Base-by-base conservation (phyloP, 2,113 vertebrate genomes). In the Callocephalon fimbriatum region DNA sequence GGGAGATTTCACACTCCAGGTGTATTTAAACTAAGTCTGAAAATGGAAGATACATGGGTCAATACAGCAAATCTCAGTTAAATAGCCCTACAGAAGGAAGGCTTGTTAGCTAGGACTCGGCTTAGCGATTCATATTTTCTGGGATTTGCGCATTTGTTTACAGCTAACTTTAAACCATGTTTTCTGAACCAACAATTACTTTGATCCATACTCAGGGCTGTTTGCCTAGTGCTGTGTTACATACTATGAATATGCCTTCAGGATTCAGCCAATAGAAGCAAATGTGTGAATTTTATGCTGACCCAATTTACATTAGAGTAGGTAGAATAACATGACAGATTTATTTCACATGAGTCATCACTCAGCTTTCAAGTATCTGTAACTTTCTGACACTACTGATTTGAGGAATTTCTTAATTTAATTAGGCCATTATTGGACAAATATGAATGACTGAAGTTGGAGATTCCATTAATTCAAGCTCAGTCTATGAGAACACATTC, bases 341-440 rank as follows among this genome's bases (percentile, higher is more conserved):
- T 79, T 75, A 68, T 63, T 88, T 93, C 50, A 78, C 21, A 9
- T 11, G 15, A 62, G 35, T 86, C 48, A 93, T 18, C 20, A 74
- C 88, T 48, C 22, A 86, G 6, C 44, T 73, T 90, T 95, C 37
- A 95, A 91, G 32, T 18, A 63, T 47, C 37, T 90, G 6, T 37
- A 62, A 27, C 61, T 44, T 81, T 61, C 76, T 75, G n/a, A 66
- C 21, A 62, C 10, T 37, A 42, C 31, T 42, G 26, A 65, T 67
- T 86, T 5, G n/a, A 90, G 27, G 59, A 88, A 90, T 82, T 79
- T 90, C 42, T 81, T 54, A 45, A 75, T 96, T 90, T 93, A 84
- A 77, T 93, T 89, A 92, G 20, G 31, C 7, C 22, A 67, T 74
- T 94, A 54, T 81, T 42, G 75, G 83, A 61, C 29, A 78, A 84